Percentiles rank a stretch among this genome's conserved stretches.
Evolutionary conservation across 1,140 invertebrate genomes (phyloP).

Genomic region (Charaxes varanes): DNA sequence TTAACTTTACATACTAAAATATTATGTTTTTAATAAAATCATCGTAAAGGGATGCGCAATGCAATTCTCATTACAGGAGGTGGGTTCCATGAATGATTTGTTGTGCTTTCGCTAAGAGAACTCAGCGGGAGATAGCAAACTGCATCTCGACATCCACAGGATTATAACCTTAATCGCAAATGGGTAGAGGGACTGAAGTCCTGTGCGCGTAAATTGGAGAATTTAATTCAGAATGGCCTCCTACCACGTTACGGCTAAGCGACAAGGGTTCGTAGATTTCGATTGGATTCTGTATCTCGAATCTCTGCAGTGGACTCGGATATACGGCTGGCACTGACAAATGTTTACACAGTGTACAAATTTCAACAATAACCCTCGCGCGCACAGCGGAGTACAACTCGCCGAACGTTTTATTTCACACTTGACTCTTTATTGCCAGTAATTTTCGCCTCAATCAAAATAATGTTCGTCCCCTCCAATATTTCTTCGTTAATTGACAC

Average conservation of each 20-base stretch:
- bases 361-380: constrained; percentile 56
- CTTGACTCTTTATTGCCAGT: constrained; percentile 27
- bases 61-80: constrained; percentile 64
- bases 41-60: constrained; percentile 38
- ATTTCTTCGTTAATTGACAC: background rate
- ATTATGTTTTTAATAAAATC: constrained; percentile 13
- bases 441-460: background rate
- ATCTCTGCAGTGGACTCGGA: constrained; percentile 54
- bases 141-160: constrained; percentile 42
- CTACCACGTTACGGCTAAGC: constrained; percentile 61
- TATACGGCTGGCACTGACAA: constrained; percentile 57
- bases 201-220: constrained; percentile 26
- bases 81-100: constrained; percentile 66
- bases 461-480: background rate
- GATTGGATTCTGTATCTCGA: constrained; percentile 66
- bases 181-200: constrained; percentile 34
- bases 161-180: constrained; percentile 31
- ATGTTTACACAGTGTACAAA: constrained; percentile 67
- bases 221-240: constrained; percentile 65
- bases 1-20: too few species aligned
- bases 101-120: constrained; percentile 62
- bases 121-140: constrained; percentile 63
- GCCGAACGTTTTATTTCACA: constrained; percentile 21
- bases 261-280: constrained; percentile 65
- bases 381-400: constrained; percentile 32